A percentile compares a stretch with the other conserved stretches of the same genome.
Conservation (phyloP, 1,140 invertebrate genomes). For the Drosophila sulfurigaster region DNA sequence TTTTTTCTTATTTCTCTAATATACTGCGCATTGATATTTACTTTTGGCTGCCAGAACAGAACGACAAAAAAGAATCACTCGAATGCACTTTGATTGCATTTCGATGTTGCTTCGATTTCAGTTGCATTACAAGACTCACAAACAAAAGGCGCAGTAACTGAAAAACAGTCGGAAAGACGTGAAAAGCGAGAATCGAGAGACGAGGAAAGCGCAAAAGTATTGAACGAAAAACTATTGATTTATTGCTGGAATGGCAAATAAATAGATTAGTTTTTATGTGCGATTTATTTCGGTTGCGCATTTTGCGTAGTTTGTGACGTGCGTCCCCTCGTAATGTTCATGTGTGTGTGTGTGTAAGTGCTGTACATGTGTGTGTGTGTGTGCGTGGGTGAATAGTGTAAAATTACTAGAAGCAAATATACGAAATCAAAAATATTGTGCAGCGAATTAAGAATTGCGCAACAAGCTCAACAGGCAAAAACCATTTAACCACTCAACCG, state of each 20-base stretch:
- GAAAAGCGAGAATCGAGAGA: neutral
- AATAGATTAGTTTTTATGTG: conserved; percentile 74
- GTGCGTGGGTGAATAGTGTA: conserved; percentile 47
- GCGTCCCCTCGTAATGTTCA: conserved; percentile 13
- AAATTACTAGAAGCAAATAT: conserved; percentile 39
- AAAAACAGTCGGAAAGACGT: conserved; percentile 1
- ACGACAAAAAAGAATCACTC: conserved; percentile 40
- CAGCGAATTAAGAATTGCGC: conserved; percentile 31
- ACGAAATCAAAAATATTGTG: conserved; percentile 6
- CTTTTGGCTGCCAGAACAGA: conserved; percentile 36
- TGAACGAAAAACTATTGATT: conserved; percentile 75
- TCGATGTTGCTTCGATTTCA: conserved; percentile 67
- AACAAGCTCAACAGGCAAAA: conserved; percentile 23
- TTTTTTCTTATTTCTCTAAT: conserved; percentile 5
- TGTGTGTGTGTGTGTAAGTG: conserved; percentile 11
- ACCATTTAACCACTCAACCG: conserved; percentile 7
- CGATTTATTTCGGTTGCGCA: conserved; percentile 34
- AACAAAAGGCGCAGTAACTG: conserved; percentile 61
- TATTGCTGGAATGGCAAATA: conserved; percentile 75
- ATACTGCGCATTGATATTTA: conserved; percentile 46
- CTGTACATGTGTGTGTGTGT: conserved; percentile 27
- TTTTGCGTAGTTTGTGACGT: conserved; percentile 71
- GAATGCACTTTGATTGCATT: conserved; percentile 71
- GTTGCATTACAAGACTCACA: conserved; percentile 72
- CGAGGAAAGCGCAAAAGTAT: conserved; percentile 20